A percentile compares a stretch with the other conserved stretches of the same genome.
Conservation (phyloP, 1,140 invertebrate genomes). For the Teleogryllus occipitalis region DNA sequence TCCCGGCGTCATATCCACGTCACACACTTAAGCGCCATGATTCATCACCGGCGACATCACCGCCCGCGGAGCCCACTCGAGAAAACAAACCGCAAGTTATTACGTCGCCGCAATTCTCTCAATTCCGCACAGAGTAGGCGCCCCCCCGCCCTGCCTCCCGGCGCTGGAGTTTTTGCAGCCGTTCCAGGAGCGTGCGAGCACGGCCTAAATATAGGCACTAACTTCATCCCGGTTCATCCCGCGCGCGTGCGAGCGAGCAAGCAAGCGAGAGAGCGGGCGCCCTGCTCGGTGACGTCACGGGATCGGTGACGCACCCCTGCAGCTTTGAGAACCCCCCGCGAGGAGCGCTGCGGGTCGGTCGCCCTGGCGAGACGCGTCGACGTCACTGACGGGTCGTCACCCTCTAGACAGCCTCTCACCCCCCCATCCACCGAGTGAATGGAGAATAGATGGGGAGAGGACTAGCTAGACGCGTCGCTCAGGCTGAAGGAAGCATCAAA, state of each 20-base stretch:
- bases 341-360: no score
- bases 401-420: no score
- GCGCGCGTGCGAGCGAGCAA: not conserved
- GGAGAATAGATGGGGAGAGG: no score
- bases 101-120: not conserved
- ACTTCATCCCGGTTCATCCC: slow-evolving; percentile 3
- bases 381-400: no score
- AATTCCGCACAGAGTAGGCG: not conserved
- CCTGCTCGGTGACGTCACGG: not conserved
- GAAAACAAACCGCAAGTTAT: not conserved
- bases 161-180: not conserved
- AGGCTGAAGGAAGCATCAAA: no score
- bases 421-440: no score
- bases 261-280: no score
- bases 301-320: not conserved
- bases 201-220: not conserved
- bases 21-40: not conserved
- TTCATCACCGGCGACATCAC: not conserved
- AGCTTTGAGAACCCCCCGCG: no score
- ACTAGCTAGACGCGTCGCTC: no score
- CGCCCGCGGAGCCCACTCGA: not conserved
- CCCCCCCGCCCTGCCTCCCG: no score
- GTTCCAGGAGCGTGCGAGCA: not conserved
- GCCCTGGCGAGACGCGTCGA: no score
- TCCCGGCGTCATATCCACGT: not conserved